Evolutionary conservation across 2,888 invertebrate genomes (phyloP), one percentile per base, ranked within the genome.

Genomic region (Ypsolopha scabrella): DNA sequence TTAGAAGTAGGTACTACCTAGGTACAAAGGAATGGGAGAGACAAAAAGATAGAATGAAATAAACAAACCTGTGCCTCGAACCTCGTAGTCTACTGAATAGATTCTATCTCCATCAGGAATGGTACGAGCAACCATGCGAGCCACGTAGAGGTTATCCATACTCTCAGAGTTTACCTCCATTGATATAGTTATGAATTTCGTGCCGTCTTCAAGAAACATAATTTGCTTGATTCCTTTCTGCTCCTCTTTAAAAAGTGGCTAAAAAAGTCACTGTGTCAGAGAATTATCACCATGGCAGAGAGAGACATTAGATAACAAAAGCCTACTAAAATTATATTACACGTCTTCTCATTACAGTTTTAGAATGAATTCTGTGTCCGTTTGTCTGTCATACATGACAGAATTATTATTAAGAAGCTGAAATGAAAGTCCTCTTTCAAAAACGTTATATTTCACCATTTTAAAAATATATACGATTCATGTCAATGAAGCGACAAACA

Each of bases 61-160:
- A 24, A 24, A 24, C 24, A 24, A 24, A 24, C 24, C 24, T 86
- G 92, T 80, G 0, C 82, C 80, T 48, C 94, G 88, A 0, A 96
- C 90, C 6, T 93, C 91, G 67, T 93, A 97, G 48, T 96, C 96
- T 59, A 95, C 92, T 11, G 90, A 91, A 75, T 94, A 98, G 43
- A 94, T 87, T 57, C 88, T 89, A 49, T 90, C 90, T 0, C 97
- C 97, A 62, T 92, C 93, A 65, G 94, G 94, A 53, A 95, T 89
- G 11, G 90, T 90, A 59, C 94, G 85, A 2, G 93, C 86, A 6
- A 91, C 86, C 0, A 92, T 90, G 9, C 88, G 88, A 0, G 94
- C 94, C 0, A 88, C 88, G 56, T 90, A 88, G 7, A 89, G 72
- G 54, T 89, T 89, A 53, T 94, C 94, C 0, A 87, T 85, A 7